A percentile compares a stretch with the other conserved stretches of the same genome.
These are phyloP conservation scores for Amphiura filiformis DNA, from an alignment of 35 echinoderm and acorn worm genomes.

Conservation along the genomic window DNA sequence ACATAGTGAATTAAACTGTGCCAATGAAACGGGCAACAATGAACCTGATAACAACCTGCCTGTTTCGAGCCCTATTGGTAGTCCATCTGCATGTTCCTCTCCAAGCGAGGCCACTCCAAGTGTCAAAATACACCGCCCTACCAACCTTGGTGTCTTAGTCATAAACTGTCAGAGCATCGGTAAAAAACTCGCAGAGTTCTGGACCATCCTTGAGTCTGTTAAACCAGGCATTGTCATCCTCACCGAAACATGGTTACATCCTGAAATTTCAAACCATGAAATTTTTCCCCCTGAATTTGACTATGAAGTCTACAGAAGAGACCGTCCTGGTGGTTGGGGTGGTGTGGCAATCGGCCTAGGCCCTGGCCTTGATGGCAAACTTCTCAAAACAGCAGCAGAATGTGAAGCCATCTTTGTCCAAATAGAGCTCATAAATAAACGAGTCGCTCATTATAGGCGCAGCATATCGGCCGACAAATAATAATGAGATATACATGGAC, in stretches of 20 bases:
- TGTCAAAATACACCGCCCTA: no score
- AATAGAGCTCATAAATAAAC: neutral
- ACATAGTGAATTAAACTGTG: no score
- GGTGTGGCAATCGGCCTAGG: neutral
- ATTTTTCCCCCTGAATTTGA: neutral
- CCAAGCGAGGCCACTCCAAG: neutral
- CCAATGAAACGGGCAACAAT: no score
- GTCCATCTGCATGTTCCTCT: neutral
- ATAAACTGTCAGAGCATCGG: neutral
- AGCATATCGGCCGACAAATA: conserved; percentile 40
- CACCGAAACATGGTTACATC: neutral
- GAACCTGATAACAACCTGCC: no score
- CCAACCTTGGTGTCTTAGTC: neutral
- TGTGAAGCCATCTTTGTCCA: neutral
- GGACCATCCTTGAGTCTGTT: neutral
- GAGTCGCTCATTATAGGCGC: conserved; percentile 33
- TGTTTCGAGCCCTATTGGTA: neutral
- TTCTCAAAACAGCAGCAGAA: neutral
- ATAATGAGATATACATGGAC: conserved; percentile 25
- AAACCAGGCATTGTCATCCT: no score
- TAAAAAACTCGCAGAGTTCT: neutral
- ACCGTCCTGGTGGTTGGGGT: neutral
- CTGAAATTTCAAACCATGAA: neutral
- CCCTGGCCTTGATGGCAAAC: neutral
- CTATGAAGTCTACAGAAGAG: neutral